phyloP scores from a whole-genome alignment of 37 sponge, comb jelly and placozoan genomes.

The Mnemiopsis leidyi region DNA sequence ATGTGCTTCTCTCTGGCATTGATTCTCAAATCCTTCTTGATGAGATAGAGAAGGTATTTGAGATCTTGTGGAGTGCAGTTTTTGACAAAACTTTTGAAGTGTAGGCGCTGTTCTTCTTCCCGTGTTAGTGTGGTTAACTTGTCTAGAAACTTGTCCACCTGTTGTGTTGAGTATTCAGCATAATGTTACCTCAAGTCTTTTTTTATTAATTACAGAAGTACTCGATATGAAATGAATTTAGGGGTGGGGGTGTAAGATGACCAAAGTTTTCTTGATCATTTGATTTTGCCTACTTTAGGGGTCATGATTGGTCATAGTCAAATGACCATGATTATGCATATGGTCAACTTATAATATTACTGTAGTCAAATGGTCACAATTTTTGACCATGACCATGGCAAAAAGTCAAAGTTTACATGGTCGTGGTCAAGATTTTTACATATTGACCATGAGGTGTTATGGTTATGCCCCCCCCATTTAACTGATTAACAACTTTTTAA shows the following conservation, averaged over 20 bases:
- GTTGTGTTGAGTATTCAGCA: background rate
- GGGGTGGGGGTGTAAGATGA: background rate
- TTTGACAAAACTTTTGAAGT: slow-evolving; percentile 82
- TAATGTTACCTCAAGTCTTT: background rate
- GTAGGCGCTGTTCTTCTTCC: slow-evolving; percentile 84
- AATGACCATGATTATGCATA: no score
- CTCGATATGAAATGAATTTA: background rate
- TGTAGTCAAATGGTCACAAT: no score
- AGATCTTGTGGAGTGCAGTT: slow-evolving; percentile 43
- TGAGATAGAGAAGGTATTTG: slow-evolving; percentile 65
- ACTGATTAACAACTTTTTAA: no score
- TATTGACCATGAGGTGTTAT: no score
- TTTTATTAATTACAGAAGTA: background rate
- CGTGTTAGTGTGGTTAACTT: slow-evolving; percentile 73
- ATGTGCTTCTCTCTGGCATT: slow-evolving; percentile 89
- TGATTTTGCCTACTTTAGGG: no score
- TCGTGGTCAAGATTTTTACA: no score
- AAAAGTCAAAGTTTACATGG: no score
- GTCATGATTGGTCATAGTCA: no score
- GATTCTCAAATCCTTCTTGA: slow-evolving; percentile 90
- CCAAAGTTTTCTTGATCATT: background rate
- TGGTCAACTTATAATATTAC: no score
- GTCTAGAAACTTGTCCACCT: slow-evolving; percentile 88
- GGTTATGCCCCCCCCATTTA: no score
- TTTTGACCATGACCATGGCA: no score